Conservation (phyloP, 2,113 vertebrate species). For the Scartelaos histophorus region DNA sequence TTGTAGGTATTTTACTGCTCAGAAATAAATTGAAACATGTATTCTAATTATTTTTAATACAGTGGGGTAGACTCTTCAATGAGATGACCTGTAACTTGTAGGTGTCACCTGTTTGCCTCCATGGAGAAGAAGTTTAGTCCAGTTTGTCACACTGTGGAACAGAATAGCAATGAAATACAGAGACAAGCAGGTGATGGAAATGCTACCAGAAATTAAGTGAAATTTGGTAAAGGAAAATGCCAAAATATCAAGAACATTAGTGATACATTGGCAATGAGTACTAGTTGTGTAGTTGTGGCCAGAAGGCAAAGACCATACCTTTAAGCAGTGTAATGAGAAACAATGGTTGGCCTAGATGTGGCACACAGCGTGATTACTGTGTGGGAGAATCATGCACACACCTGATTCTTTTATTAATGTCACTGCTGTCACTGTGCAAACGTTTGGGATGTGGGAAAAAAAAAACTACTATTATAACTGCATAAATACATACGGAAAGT, state of each 20-base stretch:
- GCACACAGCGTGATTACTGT: constrained; percentile 12
- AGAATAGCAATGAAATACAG: too few relatives aligned
- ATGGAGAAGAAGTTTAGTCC: too few relatives aligned
- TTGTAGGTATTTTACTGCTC: too few relatives aligned
- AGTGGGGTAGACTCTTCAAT: too few relatives aligned
- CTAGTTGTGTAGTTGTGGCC: constrained; percentile 3
- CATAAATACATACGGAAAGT: not conserved
- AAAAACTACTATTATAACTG: not conserved
- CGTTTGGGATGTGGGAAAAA: not conserved
- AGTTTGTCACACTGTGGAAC: too few relatives aligned
- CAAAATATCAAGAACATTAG: not conserved
- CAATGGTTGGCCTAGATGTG: constrained; percentile 18
- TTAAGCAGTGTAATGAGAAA: constrained; percentile 30
- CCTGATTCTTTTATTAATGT: constrained; percentile 3
- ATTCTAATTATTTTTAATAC: too few relatives aligned
- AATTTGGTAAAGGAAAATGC: not conserved
- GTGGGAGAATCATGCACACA: constrained; percentile 6
- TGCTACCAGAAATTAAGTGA: too few relatives aligned
- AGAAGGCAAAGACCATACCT: constrained; percentile 21
- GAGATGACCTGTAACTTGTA: too few relatives aligned
- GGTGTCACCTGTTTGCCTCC: too few relatives aligned
- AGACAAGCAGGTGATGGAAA: too few relatives aligned
- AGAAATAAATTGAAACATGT: too few relatives aligned
- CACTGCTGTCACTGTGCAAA: constrained; percentile 6
- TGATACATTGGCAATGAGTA: too few relatives aligned